Conservation (phyloP, 2,113 vertebrate species). For the Mesitornis unicolor region DNA sequence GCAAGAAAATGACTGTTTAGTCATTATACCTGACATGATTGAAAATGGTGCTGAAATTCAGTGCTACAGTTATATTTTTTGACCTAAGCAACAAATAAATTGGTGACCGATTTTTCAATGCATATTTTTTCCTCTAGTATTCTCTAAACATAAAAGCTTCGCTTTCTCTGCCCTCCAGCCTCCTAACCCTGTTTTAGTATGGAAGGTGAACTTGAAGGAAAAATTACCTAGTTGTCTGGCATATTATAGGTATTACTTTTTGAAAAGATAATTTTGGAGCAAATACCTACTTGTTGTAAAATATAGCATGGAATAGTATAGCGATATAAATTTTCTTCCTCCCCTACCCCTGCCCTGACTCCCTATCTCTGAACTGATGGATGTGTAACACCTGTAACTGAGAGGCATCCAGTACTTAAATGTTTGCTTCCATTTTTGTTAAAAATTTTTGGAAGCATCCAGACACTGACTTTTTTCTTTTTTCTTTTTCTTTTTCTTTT, state of each 20-base stretch:
- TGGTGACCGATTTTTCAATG: background rate
- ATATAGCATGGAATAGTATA: background rate
- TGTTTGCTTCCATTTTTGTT: constrained; percentile 29
- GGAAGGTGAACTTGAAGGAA: constrained; percentile 69
- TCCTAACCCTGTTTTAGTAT: constrained; percentile 63
- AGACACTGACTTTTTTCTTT: background rate
- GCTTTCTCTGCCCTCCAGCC: background rate
- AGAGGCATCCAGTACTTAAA: constrained; percentile 58
- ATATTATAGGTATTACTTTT: constrained; percentile 39
- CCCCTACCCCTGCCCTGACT: background rate
- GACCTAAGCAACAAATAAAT: background rate
- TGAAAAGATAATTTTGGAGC: background rate
- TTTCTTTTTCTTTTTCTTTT: background rate
- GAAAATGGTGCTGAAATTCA: background rate
- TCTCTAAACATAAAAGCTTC: background rate
- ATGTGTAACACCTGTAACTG: constrained; percentile 68
- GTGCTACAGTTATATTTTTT: background rate
- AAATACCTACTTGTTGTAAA: background rate
- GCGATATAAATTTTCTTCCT: background rate
- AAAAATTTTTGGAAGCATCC: constrained; percentile 51
- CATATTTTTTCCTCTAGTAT: background rate
- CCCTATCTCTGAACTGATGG: background rate
- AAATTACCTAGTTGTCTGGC: background rate
- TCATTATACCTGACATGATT: background rate
- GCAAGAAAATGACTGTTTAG: background rate